A percentile compares a stretch with the other conserved stretches of the same genome.
Evolutionary conservation across 2,888 invertebrate genomes (phyloP).

Genomic region (Endotricha flammealis): DNA sequence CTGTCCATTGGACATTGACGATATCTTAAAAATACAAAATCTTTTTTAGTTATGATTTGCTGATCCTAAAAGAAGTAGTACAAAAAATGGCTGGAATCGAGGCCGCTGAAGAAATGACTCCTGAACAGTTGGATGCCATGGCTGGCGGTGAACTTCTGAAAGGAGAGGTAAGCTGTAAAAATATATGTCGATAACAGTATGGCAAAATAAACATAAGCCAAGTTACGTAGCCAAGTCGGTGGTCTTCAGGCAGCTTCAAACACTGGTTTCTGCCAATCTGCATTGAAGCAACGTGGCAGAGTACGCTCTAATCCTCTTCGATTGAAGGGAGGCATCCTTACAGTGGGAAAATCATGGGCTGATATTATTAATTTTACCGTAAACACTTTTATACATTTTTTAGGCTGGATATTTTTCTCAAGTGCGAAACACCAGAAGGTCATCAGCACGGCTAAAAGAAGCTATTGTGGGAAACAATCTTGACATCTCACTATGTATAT

Average conservation of each 20-base stretch:
- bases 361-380: constrained; percentile 5
- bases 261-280: no score
- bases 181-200: no score
- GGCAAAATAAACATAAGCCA: no score
- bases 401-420: constrained; percentile 98
- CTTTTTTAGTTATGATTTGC: constrained; percentile 87
- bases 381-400: constrained; percentile 26
- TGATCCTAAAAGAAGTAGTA: constrained; percentile 97
- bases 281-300: no score
- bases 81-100: constrained; percentile 99
- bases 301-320: no score
- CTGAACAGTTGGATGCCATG: constrained; percentile 97
- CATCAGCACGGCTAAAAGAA: constrained; percentile 95
- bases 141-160: constrained; percentile 96
- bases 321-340: no score
- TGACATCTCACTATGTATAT: constrained; percentile 93
- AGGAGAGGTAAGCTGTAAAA: constrained; percentile 95
- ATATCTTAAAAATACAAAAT: no score
- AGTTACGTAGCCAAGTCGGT: no score
- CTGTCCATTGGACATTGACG: no score
- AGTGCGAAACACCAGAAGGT: constrained; percentile 97
- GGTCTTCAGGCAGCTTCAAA: no score
- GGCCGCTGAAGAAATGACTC: constrained; percentile 96
- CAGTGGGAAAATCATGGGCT: no score
- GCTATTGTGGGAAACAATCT: constrained; percentile 95